Base-by-base conservation (phyloP, 2,797 vertebrate genomes). In the Gymnopithys bicolor region DNA sequence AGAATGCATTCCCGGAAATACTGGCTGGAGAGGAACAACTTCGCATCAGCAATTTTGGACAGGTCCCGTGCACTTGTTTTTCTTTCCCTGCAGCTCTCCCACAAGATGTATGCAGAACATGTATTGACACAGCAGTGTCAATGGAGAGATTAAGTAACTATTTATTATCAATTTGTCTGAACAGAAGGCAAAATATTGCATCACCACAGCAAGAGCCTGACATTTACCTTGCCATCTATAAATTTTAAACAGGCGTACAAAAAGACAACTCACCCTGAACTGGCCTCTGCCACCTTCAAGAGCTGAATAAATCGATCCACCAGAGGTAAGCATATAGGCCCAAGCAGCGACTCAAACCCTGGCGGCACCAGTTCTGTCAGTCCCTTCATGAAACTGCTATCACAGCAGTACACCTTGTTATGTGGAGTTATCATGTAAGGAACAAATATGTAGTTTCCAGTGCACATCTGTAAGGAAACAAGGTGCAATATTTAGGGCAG, bases 351-450 rank as follows among this genome's bases (percentile, higher is more conserved):
- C 97, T 99, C 99, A 9, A 99, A 99, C 93, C 98, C 98, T 19
- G 99, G 99, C 60, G 99, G 99, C 99, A 99, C 99, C 94, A 99
- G 98, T 91, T 99, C 99, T 0, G 99, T 99, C 70, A 99, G 96
- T 52, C 99, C 99, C 97, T 99, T 99, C 98, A 99, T 98, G 62
- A 99, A 98, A 95, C 98, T 99, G 97, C 99, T 98, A 45, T 99
- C 99, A 59, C 99, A 99, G 98, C 99, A 99, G 97, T 99, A 99
- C 70, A 99, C 99, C 97, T 99, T 99, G 97, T 98, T 99, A 93
- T 99, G 99, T 3, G 99, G 99, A 5, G 99, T 99, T 94, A 99
- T 98, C 99, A 99, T 99, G 91, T 99, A 99, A 2, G 99, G 99
- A 95, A 99, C 98, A 95, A 99, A 99, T 59, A 98, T 98, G 97